Base-by-base conservation (phyloP, 2,888 invertebrate species). In the Lasioglossum pauxillum region DNA sequence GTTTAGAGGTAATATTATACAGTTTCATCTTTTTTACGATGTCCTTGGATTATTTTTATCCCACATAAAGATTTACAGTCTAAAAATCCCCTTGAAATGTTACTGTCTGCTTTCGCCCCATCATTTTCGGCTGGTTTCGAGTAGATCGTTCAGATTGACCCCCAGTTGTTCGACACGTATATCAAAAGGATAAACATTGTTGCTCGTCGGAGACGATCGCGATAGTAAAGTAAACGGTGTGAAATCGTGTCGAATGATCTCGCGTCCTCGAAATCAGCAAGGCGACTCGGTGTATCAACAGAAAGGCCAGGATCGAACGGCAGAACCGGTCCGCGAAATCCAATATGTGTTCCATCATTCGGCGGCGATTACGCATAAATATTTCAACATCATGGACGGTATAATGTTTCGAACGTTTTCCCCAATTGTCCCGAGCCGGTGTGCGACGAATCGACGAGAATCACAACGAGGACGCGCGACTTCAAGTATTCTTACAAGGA, bases 321-420 rank as follows among this genome's bases (percentile, higher is more conserved):
- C n/a, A 44, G 5, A 81, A 49, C 44, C 82, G 74, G 73, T 46
- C 27, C 81, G 38, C 41, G 75, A 71, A 81, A 81, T 81, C 8
- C 49, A 19, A 71, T 46, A 27, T 64, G 31, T 64, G 7, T 23
- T 79, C 69, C 31, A 41, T 57, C 64, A n/a, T 72, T 57, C 53
- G 69, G 76, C 75, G 67, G 78, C 78, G 81, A 82, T 83, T 81
- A 69, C 67, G 84, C 86, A 81, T 80, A 82, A 89, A 83, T 75
- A 84, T 90, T 85, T 83, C 84, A 91, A 86, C 84, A 89, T 90
- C 88, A 83, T 91, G 89, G 90, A 91, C 89, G 90, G 89, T 91
- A 91, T 90, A 86, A 86, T 90, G 84, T 88, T 89, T 90, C 81
- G 76, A 90, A 90, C 87, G 88, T 87, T 88, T 88, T 85, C 79